These are phyloP conservation scores for Eurystomus glaucurus DNA, from an alignment of 2,797 vertebrate species.

Conservation along the genomic window DNA sequence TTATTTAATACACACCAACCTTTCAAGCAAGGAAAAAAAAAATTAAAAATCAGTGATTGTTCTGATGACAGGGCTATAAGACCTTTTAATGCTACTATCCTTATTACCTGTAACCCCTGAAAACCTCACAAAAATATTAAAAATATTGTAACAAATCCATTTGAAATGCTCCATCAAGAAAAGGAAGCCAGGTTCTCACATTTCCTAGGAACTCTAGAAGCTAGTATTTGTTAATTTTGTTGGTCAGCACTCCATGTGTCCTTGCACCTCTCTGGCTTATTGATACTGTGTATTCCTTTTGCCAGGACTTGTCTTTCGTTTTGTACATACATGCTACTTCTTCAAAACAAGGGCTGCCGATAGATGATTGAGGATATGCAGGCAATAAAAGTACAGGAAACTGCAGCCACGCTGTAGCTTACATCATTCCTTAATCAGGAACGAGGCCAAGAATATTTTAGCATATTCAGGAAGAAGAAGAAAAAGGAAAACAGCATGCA, in stretches of 20 bases:
- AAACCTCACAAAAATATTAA: neutral
- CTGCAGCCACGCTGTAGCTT: neutral
- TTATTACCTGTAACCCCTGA: neutral
- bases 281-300: neutral
- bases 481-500: neutral
- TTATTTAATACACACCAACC: neutral
- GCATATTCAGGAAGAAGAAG: neutral
- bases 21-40: neutral
- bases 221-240: neutral
- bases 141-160: neutral
- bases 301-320: neutral
- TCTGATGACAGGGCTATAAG: neutral
- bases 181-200: accelerated
- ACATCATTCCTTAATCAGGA: neutral
- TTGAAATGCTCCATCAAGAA: neutral
- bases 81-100: neutral
- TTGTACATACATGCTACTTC: neutral
- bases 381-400: neutral
- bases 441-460: neutral
- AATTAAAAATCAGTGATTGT: neutral
- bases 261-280: neutral
- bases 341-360: neutral
- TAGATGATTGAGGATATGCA: neutral
- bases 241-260: neutral
- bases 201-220: neutral